Conservation (phyloP, 2,888 invertebrate genomes). For the Bombyx huttoni region DNA sequence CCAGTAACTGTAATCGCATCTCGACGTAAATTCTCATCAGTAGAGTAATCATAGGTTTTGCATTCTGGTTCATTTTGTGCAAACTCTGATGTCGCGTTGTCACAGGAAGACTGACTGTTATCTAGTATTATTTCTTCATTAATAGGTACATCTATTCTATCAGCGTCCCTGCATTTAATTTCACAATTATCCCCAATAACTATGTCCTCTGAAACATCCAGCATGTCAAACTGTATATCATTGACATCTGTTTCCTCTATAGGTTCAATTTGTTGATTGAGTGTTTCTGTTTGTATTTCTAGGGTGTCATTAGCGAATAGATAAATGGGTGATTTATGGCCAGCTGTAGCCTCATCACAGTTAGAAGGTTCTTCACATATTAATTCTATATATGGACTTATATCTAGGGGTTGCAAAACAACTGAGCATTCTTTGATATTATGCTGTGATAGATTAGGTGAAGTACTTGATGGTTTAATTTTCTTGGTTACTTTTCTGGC, state of each 20-base stretch:
- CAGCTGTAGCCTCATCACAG: neutral
- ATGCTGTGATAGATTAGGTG: constrained; percentile 9
- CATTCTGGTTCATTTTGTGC: constrained; percentile 30
- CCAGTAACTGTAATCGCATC: constrained; percentile 45
- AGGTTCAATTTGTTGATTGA: constrained; percentile 6
- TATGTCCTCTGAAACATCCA: constrained; percentile 63
- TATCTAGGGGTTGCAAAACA: constrained; percentile 30
- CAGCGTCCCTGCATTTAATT: constrained; percentile 34
- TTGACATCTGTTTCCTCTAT: constrained; percentile 22
- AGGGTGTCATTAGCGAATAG: neutral
- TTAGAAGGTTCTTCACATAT: constrained; percentile 2
- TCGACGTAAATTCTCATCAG: constrained; percentile 45
- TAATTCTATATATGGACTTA: constrained; percentile 22
- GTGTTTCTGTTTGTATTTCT: neutral
- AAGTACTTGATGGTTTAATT: constrained; percentile 10
- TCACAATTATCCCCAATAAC: constrained; percentile 50
- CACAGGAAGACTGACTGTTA: constrained; percentile 46
- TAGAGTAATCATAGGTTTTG: constrained; percentile 51
- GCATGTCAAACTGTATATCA: constrained; percentile 56
- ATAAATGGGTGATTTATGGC: neutral
- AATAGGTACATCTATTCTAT: constrained; percentile 18
- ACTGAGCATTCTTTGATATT: constrained; percentile 42
- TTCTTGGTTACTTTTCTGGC: constrained; percentile 21
- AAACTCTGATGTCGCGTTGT: constrained; percentile 19
- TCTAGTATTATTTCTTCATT: constrained; percentile 53